Percentiles rank a stretch among this genome's conserved stretches.
phyloP scores from a whole-genome alignment of 2,888 invertebrate genomes.

The Lepetodrilus schrolli region DNA sequence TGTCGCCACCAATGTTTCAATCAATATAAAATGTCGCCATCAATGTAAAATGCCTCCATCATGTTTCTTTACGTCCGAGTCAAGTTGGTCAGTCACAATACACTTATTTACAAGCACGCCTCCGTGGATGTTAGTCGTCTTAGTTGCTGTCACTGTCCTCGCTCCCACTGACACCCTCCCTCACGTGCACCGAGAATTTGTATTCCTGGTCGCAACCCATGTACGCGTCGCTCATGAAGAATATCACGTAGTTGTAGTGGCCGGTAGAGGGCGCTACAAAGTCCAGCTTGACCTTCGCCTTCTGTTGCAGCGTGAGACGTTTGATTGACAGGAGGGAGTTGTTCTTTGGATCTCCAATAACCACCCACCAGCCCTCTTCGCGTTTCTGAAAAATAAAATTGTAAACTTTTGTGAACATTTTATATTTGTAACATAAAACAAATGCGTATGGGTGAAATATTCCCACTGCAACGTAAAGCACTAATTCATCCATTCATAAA shows the following conservation, averaged over 20 bases:
- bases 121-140: too few relatives aligned
- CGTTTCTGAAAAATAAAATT: conserved; percentile 75
- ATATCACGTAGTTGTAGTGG: conserved; percentile 92
- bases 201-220: conserved; percentile 99
- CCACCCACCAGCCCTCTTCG: conserved; percentile 90
- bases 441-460: too few relatives aligned
- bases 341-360: conserved; percentile 95
- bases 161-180: conserved; percentile 61
- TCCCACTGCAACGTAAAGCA: too few relatives aligned
- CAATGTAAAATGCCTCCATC: background rate
- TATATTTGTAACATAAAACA: too few relatives aligned
- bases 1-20: too few relatives aligned
- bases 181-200: conserved; percentile 81
- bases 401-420: background rate
- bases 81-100: background rate
- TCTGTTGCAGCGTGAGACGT: conserved; percentile 93
- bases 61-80: background rate
- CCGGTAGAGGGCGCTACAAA: conserved; percentile 93
- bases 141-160: conserved; percentile 63
- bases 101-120: background rate
- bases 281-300: conserved; percentile 89
- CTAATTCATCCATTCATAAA: too few relatives aligned
- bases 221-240: conserved; percentile 99
- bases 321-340: conserved; percentile 98
- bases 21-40: too few relatives aligned